These are phyloP conservation scores for Sinocyclocheilus grahami DNA, from an alignment of 2,113 vertebrate species.

Conservation along the genomic window DNA sequence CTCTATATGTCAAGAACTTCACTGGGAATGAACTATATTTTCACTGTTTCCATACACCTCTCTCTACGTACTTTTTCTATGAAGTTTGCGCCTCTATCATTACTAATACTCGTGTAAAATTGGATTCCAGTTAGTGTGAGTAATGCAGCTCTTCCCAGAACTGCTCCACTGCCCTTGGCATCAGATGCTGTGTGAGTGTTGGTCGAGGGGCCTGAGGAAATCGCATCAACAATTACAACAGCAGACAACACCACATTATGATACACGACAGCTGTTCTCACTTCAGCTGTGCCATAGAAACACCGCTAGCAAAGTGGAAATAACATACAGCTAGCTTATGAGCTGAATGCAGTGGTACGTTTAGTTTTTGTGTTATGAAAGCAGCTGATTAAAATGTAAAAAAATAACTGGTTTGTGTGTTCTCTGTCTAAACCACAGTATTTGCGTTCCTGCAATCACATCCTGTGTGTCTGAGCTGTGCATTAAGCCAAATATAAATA, in stretches of 20 bases:
- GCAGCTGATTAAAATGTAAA: too few relatives aligned
- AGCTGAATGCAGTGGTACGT: neutral
- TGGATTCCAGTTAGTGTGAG: slow-evolving; percentile 40
- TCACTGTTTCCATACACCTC: neutral
- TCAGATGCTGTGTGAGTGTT: neutral
- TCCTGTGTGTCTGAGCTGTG: neutral
- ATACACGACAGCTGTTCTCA: neutral
- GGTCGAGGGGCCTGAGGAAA: neutral
- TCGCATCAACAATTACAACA: neutral
- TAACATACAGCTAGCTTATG: neutral
- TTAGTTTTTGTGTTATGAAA: neutral
- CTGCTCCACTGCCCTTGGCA: neutral
- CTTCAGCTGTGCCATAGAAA: neutral
- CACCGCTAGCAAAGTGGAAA: neutral
- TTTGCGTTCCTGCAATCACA: neutral
- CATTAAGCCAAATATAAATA: neutral
- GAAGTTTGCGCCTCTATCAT: neutral
- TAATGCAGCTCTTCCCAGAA: slow-evolving; percentile 29
- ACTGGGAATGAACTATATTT: neutral
- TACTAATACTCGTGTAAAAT: neutral
- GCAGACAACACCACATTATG: neutral
- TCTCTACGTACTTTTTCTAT: neutral
- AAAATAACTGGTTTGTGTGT: neutral
- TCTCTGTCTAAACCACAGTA: neutral
- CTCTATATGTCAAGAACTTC: neutral